phyloP scores from a whole-genome alignment of 2,888 invertebrate genomes.

The Agrypnus murinus region DNA sequence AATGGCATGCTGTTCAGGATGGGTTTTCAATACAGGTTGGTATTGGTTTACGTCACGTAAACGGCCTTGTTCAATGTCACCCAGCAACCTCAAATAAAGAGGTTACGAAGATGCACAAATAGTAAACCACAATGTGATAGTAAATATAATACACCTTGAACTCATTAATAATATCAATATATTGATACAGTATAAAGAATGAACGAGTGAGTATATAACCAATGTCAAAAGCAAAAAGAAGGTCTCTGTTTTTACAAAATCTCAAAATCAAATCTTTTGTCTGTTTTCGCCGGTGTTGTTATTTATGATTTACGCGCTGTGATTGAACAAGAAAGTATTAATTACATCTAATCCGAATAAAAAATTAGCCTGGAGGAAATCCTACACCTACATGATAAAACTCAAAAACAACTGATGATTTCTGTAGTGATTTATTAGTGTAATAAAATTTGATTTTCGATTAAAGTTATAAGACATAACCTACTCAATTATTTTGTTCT shows the following conservation, averaged over 20 bases:
- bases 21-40: slow-evolving; percentile 36
- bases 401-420: neutral
- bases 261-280: too few relatives aligned
- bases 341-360: neutral
- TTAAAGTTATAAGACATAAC: neutral
- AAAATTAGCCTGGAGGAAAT: neutral
- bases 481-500: neutral
- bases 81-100: slow-evolving; percentile 30
- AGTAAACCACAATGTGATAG: neutral
- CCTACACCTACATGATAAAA: neutral
- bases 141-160: slow-evolving; percentile 15
- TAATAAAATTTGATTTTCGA: neutral
- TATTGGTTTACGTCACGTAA: slow-evolving; percentile 34
- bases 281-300: neutral
- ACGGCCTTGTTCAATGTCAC: slow-evolving; percentile 45
- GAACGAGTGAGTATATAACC: too few relatives aligned
- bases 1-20: slow-evolving; percentile 46
- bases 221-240: too few relatives aligned
- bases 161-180: neutral
- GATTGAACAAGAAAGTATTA: slow-evolving; percentile 4
- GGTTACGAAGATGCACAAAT: slow-evolving; percentile 30
- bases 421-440: neutral
- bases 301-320: neutral
- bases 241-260: too few relatives aligned
- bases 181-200: too few relatives aligned